phyloP scores from a whole-genome alignment of 2,797 vertebrate genomes.

The Sternotherus odoratus region DNA sequence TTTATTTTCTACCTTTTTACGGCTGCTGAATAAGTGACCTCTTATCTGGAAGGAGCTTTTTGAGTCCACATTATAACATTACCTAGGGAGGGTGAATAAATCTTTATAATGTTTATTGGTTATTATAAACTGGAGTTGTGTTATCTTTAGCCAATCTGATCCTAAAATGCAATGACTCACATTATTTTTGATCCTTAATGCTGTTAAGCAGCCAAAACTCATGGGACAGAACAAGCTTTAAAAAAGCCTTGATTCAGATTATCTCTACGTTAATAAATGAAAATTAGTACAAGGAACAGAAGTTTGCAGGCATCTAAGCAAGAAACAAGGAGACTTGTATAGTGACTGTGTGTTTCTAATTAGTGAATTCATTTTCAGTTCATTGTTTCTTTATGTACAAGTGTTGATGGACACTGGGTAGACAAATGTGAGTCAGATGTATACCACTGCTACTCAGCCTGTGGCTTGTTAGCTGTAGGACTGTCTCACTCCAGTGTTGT shows the following conservation, averaged over 20 bases:
- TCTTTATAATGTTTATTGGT: slow-evolving; percentile 38
- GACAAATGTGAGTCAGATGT: background rate
- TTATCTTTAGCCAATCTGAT: slow-evolving; percentile 20
- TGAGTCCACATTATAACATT: background rate
- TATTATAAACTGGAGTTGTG: slow-evolving; percentile 19
- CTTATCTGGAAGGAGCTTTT: background rate
- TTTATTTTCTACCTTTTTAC: slow-evolving; percentile 42
- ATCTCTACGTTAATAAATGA: slow-evolving; percentile 68
- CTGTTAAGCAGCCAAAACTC: slow-evolving; percentile 36
- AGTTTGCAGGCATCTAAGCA: slow-evolving; percentile 23
- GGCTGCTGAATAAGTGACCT: slow-evolving; percentile 1
- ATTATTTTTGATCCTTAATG: slow-evolving; percentile 38
- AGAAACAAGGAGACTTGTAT: background rate
- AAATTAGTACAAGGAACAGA: slow-evolving; percentile 42
- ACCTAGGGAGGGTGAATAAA: background rate
- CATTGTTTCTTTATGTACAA: slow-evolving; percentile 7
- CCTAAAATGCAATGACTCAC: slow-evolving; percentile 40
- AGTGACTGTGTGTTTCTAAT: slow-evolving; percentile 21
- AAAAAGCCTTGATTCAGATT: slow-evolving; percentile 33
- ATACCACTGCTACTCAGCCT: background rate
- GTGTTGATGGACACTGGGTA: background rate
- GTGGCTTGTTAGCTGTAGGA: background rate
- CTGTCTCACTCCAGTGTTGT: background rate
- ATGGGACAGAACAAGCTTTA: slow-evolving; percentile 41
- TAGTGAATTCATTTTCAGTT: slow-evolving; percentile 23